A percentile compares a stretch with the other conserved stretches of the same genome.
Evolutionary conservation across 1,140 invertebrate species (phyloP).

Genomic region (Chlorops oryzae): DNA sequence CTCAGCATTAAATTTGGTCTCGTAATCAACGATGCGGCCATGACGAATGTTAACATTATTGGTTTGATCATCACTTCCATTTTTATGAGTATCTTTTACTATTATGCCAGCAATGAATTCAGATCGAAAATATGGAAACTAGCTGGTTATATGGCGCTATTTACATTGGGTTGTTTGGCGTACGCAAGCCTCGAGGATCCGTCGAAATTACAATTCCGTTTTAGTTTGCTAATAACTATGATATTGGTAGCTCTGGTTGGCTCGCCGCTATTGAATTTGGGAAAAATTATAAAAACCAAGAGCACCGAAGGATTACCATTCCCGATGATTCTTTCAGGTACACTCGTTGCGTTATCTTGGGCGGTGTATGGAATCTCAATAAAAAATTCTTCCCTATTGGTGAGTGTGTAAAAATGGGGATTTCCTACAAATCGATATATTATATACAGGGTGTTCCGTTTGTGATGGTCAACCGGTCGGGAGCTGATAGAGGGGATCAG

Average conservation of each 20-base stretch:
- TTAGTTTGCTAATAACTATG: constrained; percentile 62
- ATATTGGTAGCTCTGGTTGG: constrained; percentile 63
- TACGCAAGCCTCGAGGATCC: constrained; percentile 62
- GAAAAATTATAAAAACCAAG: constrained; percentile 65
- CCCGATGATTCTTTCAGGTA: constrained; percentile 71
- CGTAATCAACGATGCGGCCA: constrained; percentile 62
- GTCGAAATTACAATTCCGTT: constrained; percentile 58
- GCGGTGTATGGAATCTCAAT: constrained; percentile 73
- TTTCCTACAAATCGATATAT: background rate
- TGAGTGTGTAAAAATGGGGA: too few species aligned
- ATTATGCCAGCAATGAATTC: constrained; percentile 55
- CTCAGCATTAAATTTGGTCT: constrained; percentile 66
- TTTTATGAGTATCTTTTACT: constrained; percentile 61
- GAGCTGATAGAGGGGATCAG: too few species aligned
- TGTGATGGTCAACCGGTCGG: too few species aligned
- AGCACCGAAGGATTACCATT: constrained; percentile 75
- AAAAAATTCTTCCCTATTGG: constrained; percentile 68
- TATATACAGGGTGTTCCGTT: too few species aligned
- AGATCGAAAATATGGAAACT: constrained; percentile 52
- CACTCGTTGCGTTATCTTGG: constrained; percentile 70
- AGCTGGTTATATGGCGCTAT: constrained; percentile 50
- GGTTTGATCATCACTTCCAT: constrained; percentile 60
- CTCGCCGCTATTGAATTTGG: constrained; percentile 63
- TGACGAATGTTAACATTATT: constrained; percentile 68
- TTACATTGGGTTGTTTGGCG: constrained; percentile 55